Conservation (phyloP, 92 coral and sea anemone genomes). For the Anthopleura xanthogrammica region DNA sequence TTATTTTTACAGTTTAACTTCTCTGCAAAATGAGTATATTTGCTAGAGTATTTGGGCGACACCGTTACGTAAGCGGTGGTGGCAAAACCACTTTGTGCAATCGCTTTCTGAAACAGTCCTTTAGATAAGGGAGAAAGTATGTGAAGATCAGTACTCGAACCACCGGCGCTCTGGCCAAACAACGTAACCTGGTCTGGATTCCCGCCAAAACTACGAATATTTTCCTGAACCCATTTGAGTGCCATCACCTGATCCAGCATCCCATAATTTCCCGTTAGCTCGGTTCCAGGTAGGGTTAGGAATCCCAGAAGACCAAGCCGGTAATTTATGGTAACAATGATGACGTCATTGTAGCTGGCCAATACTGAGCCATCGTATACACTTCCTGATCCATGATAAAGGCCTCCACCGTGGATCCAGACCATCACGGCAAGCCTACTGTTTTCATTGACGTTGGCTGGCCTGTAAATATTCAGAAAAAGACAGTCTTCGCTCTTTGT, state of each 20-base stretch:
- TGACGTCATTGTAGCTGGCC: constrained; percentile 34
- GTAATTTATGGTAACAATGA: constrained; percentile 26
- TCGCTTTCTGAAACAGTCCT: constrained; percentile 22
- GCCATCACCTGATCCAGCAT: constrained; percentile 35
- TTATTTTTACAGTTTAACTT: constrained; percentile 13
- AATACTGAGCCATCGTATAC: constrained; percentile 30
- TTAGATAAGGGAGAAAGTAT: constrained; percentile 17
- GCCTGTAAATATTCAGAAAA: constrained; percentile 31
- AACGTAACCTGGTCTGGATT: constrained; percentile 21
- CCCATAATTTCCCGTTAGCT: constrained; percentile 39
- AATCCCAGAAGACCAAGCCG: constrained; percentile 38
- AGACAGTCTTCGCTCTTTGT: constrained; percentile 28
- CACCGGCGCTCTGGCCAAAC: constrained; percentile 29
- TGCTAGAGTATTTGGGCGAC: not conserved
- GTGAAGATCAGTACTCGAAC: constrained; percentile 17
- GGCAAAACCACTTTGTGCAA: constrained; percentile 19
- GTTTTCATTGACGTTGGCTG: not conserved
- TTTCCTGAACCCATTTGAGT: constrained; percentile 35
- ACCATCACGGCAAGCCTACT: constrained; percentile 27
- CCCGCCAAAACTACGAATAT: constrained; percentile 35
- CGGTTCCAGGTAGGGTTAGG: constrained; percentile 3
- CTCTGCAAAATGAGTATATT: not conserved
- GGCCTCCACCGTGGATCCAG: constrained; percentile 40
- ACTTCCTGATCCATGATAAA: not conserved
- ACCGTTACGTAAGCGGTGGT: constrained; percentile 1